These are phyloP conservation scores for Octodonta nipae DNA, from an alignment of 2,888 invertebrate species.

Conservation along the genomic window DNA sequence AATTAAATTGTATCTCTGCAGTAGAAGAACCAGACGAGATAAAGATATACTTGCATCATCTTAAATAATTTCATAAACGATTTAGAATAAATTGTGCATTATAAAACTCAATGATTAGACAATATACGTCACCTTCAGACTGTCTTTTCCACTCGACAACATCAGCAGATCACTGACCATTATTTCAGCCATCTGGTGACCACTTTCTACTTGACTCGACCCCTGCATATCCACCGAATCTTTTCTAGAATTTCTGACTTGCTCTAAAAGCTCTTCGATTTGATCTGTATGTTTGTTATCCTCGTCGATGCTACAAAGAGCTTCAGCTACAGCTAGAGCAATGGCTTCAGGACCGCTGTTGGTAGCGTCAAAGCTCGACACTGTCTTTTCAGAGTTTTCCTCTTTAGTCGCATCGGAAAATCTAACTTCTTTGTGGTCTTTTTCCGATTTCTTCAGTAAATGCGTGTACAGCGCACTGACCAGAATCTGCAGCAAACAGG, in stretches of 20 bases:
- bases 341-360: constrained; percentile 33
- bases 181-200: constrained; percentile 39
- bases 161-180: constrained; percentile 52
- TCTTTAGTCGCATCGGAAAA: constrained; percentile 11
- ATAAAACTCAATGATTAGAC: too few species aligned
- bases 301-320: constrained; percentile 65
- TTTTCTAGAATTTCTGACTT: constrained; percentile 37
- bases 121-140: constrained; percentile 39
- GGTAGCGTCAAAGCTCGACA: constrained; percentile 21
- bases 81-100: too few species aligned
- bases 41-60: too few species aligned
- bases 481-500: constrained; percentile 58
- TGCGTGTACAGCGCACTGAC: constrained; percentile 54
- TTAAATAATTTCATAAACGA: too few species aligned
- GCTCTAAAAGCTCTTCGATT: constrained; percentile 48
- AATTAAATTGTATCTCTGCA: too few species aligned
- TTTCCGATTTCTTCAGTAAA: constrained; percentile 41
- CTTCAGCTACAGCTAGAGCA: constrained; percentile 62
- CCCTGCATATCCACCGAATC: constrained; percentile 26
- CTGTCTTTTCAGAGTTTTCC: constrained; percentile 12
- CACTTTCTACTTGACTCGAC: constrained; percentile 38
- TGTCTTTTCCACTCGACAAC: constrained; percentile 44
- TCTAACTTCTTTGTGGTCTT: constrained; percentile 18
- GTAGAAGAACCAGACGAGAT: too few species aligned
- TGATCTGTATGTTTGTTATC: constrained; percentile 67